Conservation (phyloP, 2,113 vertebrate genomes). For the Daubentonia madagascariensis region DNA sequence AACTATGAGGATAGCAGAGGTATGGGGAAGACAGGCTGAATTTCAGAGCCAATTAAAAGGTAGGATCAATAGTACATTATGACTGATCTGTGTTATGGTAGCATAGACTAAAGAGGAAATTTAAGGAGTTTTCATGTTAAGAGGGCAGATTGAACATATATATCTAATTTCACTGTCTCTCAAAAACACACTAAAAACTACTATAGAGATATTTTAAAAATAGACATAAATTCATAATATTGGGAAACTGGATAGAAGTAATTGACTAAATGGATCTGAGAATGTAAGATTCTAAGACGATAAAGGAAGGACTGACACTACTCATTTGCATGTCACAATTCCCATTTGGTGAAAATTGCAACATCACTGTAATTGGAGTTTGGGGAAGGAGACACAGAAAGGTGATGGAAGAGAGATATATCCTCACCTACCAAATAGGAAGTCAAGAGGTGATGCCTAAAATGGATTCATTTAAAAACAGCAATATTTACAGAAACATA, state of each 20-base stretch:
- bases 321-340: neutral
- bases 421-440: neutral
- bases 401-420: neutral
- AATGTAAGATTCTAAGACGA: neutral
- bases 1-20: neutral
- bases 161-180: neutral
- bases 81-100: neutral
- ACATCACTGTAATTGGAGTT: neutral
- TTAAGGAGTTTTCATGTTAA: neutral
- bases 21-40: neutral
- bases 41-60: neutral
- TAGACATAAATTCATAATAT: neutral
- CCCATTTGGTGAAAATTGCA: neutral
- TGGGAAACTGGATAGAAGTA: neutral
- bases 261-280: neutral
- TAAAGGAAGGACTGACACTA: neutral
- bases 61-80: neutral
- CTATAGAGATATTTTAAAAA: neutral
- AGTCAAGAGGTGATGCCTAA: neutral
- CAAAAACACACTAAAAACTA: neutral
- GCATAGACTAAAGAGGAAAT: neutral
- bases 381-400: neutral
- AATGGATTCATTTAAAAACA: neutral
- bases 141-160: neutral
- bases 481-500: neutral